Percentiles rank a stretch among this genome's conserved stretches.
phyloP scores from a whole-genome alignment of 2,888 invertebrate genomes.

The Antitype chi region DNA sequence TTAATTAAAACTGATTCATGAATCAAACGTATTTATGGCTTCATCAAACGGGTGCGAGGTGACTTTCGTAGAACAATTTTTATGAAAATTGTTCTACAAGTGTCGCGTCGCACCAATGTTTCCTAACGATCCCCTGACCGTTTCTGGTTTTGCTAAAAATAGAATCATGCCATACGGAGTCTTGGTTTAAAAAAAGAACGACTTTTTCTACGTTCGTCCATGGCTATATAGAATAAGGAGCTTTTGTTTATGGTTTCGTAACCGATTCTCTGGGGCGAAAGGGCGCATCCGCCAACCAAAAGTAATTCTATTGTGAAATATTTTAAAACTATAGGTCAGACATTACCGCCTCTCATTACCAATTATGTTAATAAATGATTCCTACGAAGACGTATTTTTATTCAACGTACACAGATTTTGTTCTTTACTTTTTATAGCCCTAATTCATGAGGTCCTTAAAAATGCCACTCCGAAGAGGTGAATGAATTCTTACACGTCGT shows the following conservation, averaged over 20 bases:
- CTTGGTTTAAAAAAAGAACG: not conserved
- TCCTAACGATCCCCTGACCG: not conserved
- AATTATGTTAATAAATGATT: not conserved
- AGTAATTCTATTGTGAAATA: not conserved
- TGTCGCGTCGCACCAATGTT: not conserved
- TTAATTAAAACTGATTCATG: slow-evolving; percentile 24
- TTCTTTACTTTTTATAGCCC: not conserved
- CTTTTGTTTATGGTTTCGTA: too few species aligned
- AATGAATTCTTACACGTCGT: slow-evolving; percentile 3
- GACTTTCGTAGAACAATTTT: too few species aligned
- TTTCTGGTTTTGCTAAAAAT: not conserved
- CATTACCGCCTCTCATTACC: not conserved
- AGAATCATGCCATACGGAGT: not conserved
- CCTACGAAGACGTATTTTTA: not conserved
- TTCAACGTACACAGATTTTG: not conserved
- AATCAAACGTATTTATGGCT: slow-evolving; percentile 11
- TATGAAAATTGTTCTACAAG: too few species aligned
- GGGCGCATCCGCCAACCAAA: not conserved
- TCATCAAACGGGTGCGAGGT: too few species aligned
- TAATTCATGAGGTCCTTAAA: not conserved
- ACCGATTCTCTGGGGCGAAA: not conserved
- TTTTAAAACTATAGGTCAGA: not conserved
- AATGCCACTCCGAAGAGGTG: not conserved
- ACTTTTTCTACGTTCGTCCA: too few species aligned
- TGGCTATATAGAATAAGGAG: not conserved